These are phyloP conservation scores for Helogale parvula DNA, from an alignment of 2,113 vertebrate genomes.

Conservation along the genomic window DNA sequence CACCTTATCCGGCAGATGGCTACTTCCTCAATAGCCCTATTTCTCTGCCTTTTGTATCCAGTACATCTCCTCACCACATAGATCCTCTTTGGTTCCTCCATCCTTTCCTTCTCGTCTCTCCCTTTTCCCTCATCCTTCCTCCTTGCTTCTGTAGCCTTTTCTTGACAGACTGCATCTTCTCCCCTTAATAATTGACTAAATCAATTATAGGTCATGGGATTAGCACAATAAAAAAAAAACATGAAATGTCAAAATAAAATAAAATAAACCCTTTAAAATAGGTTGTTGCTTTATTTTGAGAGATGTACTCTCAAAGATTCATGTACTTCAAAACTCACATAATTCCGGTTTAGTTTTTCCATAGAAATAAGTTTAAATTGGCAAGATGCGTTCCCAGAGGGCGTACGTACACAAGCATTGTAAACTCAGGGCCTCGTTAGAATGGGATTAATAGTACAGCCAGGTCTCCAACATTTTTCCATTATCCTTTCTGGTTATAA, in stretches of 20 bases:
- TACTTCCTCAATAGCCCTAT: accelerated
- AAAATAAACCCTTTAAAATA: not conserved
- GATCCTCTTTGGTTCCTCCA: not conserved
- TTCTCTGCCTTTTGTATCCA: not conserved
- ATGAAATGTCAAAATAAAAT: not conserved
- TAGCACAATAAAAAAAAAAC: not conserved
- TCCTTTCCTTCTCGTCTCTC: not conserved
- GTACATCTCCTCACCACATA: not conserved
- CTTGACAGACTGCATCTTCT: not conserved
- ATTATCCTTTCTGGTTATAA: not conserved
- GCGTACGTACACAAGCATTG: not conserved
- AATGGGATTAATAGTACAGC: not conserved
- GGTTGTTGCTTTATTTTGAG: not conserved
- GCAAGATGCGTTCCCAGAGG: not conserved
- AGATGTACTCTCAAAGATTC: not conserved
- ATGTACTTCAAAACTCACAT: not conserved
- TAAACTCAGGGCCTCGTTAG: not conserved
- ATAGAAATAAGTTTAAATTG: not conserved
- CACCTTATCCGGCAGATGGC: not conserved
- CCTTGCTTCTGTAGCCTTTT: not conserved
- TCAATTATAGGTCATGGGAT: not conserved
- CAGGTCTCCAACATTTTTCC: not conserved
- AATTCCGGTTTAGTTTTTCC: not conserved
- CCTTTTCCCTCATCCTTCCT: not conserved
- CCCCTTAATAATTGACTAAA: not conserved